phyloP scores from a whole-genome alignment of 2,113 vertebrate genomes.

The Archocentrus centrarchus region DNA sequence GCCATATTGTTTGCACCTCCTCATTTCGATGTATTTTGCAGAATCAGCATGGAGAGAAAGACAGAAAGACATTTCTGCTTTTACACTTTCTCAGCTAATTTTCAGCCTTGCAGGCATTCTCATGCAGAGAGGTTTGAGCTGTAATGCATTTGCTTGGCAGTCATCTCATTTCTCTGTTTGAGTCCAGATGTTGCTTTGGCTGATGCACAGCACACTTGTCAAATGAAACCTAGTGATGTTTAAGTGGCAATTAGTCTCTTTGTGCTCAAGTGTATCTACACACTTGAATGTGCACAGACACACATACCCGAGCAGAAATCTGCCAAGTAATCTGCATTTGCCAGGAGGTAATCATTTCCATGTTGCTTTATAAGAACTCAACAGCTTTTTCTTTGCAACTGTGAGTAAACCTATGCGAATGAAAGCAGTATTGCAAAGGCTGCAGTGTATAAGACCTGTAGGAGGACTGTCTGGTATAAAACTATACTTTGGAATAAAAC shows the following conservation, averaged over 20 bases:
- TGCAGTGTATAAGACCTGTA: background rate
- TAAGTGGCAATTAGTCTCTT: constrained; percentile 70
- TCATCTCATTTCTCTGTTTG: constrained; percentile 27
- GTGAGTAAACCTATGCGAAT: constrained; percentile 30
- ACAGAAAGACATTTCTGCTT: constrained; percentile 49
- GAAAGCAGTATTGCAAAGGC: background rate
- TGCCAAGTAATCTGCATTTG: constrained; percentile 63
- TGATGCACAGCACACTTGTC: constrained; percentile 67
- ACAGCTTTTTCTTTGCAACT: constrained; percentile 30
- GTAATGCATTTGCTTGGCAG: constrained; percentile 68
- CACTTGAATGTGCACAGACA: constrained; percentile 30
- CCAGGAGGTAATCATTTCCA: constrained; percentile 80
- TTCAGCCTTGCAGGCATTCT: constrained; percentile 57
- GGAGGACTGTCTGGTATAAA: background rate
- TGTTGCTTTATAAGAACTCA: constrained; percentile 56
- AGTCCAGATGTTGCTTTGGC: constrained; percentile 73
- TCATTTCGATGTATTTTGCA: constrained; percentile 19
- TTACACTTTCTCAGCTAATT: constrained; percentile 55
- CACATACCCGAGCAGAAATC: constrained; percentile 10
- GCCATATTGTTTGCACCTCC: background rate
- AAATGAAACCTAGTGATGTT: constrained; percentile 71
- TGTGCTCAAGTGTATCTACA: constrained; percentile 63
- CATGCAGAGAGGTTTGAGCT: constrained; percentile 44
- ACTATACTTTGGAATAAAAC: background rate
- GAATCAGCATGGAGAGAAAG: constrained; percentile 8